These are phyloP conservation scores for Tupiocoris notatus DNA, from an alignment of 2,888 invertebrate genomes.

Conservation along the genomic window DNA sequence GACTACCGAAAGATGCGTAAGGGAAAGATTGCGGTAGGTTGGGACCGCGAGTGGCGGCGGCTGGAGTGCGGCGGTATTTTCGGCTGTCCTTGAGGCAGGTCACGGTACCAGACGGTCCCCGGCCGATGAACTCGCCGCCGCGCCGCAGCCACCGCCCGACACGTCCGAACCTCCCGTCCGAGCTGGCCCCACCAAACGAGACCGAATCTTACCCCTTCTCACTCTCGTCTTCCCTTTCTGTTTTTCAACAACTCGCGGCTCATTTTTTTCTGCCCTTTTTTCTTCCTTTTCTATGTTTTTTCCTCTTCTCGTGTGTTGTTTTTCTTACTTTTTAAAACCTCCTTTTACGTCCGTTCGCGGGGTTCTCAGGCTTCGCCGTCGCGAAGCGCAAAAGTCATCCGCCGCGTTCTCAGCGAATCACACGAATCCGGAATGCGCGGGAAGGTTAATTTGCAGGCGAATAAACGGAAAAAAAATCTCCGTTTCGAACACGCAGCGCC, in stretches of 20 bases:
- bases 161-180: neutral
- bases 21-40: constrained; percentile 35
- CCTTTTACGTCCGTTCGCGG: constrained; percentile 16
- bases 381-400: neutral
- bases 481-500: no score
- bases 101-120: constrained; percentile 36
- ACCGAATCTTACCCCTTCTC: constrained; percentile 26
- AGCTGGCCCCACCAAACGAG: constrained; percentile 17
- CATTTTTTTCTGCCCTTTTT: constrained; percentile 11
- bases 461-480: no score
- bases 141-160: neutral
- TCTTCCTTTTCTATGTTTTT: neutral
- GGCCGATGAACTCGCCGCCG: constrained; percentile 34
- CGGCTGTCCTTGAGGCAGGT: constrained; percentile 38
- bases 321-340: neutral
- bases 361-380: neutral
- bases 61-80: constrained; percentile 23
- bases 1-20: constrained; percentile 4
- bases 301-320: neutral
- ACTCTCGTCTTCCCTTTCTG: neutral
- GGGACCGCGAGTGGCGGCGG: constrained; percentile 4
- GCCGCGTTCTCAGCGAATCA: neutral
- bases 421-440: neutral
- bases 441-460: no score
- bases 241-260: constrained; percentile 1